These are phyloP conservation scores for Carposina sasakii DNA, from an alignment of 1,140 invertebrate genomes.

Conservation along the genomic window DNA sequence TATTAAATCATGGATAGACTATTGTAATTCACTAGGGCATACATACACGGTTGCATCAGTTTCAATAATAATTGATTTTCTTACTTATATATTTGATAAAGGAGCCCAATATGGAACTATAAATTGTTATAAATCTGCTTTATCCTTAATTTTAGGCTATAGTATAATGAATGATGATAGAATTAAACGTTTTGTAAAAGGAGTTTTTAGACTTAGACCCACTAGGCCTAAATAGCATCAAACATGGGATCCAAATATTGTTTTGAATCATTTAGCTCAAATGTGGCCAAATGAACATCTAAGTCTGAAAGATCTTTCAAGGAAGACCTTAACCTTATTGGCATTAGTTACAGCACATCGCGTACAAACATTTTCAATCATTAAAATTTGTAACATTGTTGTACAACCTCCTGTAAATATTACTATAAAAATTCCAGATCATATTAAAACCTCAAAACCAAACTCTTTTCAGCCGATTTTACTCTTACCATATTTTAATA, in stretches of 20 bases:
- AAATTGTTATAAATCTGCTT: not conserved
- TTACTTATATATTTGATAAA: not conserved
- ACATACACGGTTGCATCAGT: too few relatives aligned
- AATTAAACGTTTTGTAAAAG: conserved; percentile 7
- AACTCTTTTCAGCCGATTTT: not conserved
- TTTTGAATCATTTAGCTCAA: not conserved
- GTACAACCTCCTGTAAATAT: not conserved
- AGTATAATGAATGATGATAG: not conserved
- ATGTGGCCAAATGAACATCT: conserved; percentile 6
- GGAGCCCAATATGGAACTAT: conserved; percentile 1
- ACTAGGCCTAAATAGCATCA: conserved; percentile 6
- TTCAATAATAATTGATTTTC: too few relatives aligned
- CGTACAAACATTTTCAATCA: not conserved
- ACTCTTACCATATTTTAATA: not conserved
- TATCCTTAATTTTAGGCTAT: not conserved
- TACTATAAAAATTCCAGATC: not conserved
- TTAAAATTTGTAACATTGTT: not conserved
- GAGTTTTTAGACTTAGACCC: conserved; percentile 7
- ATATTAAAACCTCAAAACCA: not conserved
- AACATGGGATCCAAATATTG: conserved; percentile 11
- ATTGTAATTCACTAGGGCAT: not conserved
- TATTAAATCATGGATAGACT: not conserved
- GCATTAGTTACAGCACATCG: conserved; percentile 2
- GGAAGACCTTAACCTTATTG: not conserved
- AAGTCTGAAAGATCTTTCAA: not conserved